These are phyloP conservation scores for Tetragonula carbonaria DNA, from an alignment of 2,888 invertebrate species.

Conservation along the genomic window DNA sequence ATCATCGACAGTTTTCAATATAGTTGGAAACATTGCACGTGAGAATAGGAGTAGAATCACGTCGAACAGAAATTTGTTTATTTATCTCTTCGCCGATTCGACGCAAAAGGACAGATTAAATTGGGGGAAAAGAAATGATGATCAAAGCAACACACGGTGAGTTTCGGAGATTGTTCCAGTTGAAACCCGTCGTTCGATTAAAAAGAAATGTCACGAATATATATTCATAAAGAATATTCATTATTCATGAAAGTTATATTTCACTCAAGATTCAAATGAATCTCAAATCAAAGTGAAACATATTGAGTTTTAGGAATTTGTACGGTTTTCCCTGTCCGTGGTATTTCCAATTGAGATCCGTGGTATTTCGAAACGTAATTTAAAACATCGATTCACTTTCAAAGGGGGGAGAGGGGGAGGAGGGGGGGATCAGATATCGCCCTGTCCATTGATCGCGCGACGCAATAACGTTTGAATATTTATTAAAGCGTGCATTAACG, in stretches of 20 bases:
- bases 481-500: not conserved
- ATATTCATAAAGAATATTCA: not conserved
- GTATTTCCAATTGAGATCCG: not conserved
- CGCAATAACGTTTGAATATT: not conserved
- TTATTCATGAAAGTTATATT: not conserved
- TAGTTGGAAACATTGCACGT: no score
- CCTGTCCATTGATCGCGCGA: not conserved
- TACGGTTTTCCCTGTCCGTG: not conserved
- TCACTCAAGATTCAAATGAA: not conserved
- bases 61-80: no score
- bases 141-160: no score
- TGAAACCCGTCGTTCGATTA: no score
- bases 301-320: not conserved
- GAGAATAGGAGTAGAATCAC: no score
- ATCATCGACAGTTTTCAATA: no score
- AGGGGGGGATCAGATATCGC: not conserved
- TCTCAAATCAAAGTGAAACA: not conserved
- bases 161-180: no score
- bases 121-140: no score
- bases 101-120: no score
- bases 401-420: not conserved
- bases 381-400: not conserved
- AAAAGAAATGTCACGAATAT: conserved; percentile 19
- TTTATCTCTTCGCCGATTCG: no score
- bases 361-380: not conserved